A percentile compares a stretch with the other conserved stretches of the same genome.
Conservation (phyloP, 53 echinoderm and acorn worm genomes). For the Arbacia lixula region DNA sequence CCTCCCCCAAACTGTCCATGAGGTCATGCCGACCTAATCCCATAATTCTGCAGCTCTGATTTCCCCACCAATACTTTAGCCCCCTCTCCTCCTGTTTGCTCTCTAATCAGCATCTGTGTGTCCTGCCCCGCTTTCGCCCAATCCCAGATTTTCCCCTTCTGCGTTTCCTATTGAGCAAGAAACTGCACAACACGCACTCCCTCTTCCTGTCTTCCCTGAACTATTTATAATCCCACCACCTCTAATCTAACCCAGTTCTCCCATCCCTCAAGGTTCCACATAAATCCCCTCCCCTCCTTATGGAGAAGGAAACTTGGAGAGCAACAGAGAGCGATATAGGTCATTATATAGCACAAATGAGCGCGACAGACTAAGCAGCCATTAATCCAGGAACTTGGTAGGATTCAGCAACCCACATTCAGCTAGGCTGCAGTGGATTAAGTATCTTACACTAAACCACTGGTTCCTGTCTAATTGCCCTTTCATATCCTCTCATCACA, state of each 20-base stretch:
- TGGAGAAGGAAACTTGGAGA: constrained; percentile 9
- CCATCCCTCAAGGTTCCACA: constrained; percentile 30
- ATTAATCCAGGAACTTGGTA: constrained; percentile 47
- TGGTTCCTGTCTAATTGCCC: constrained; percentile 50
- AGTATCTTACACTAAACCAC: constrained; percentile 15
- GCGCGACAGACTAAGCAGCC: constrained; percentile 41
- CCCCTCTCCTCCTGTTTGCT: constrained; percentile 12
- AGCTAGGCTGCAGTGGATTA: constrained; percentile 29
- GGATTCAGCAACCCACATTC: constrained; percentile 32
- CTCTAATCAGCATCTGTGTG: constrained; percentile 32
- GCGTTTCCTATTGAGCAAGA: constrained; percentile 29
- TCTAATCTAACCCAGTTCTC: constrained; percentile 49
- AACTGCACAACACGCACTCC: constrained; percentile 49
- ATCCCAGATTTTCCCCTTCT: constrained; percentile 5
- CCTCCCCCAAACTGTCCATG: background rate
- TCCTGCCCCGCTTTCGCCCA: constrained; percentile 38
- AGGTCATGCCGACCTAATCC: background rate
- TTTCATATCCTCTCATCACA: constrained; percentile 34
- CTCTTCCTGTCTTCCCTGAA: constrained; percentile 54
- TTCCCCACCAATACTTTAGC: background rate
- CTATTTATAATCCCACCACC: constrained; percentile 43
- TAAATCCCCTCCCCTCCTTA: constrained; percentile 28
- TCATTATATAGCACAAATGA: constrained; percentile 44
- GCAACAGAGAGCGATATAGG: constrained; percentile 33
- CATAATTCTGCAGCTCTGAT: background rate